A percentile compares a stretch with the other conserved stretches of the same genome.
Conservation (phyloP, 2,888 invertebrate genomes). For the Caenorhabditis uteleia region DNA sequence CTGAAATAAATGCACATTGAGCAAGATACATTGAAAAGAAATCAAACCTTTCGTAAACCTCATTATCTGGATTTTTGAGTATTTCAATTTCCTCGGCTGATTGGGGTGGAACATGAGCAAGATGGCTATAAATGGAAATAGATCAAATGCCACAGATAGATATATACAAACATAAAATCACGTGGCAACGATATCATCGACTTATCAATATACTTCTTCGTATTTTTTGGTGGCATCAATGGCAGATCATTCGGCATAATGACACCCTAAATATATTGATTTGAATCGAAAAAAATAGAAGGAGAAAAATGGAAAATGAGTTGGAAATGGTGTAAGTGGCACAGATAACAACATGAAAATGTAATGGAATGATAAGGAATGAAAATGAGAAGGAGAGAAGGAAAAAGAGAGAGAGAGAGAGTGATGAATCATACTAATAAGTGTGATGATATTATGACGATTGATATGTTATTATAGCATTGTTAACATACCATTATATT, state of each 20-base stretch:
- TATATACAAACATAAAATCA: conserved; percentile 14
- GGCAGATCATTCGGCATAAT: conserved; percentile 28
- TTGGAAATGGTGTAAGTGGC: not conserved
- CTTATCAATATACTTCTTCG: conserved; percentile 26
- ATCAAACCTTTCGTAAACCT: conserved; percentile 17
- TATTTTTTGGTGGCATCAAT: conserved; percentile 24
- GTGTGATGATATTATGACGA: no score
- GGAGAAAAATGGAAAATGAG: not conserved
- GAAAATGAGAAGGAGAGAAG: not conserved
- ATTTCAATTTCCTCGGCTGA: conserved; percentile 13
- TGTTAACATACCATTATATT: no score
- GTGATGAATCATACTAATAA: no score
- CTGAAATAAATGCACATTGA: conserved; percentile 11
- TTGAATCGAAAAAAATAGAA: not conserved
- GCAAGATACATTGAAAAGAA: conserved; percentile 2
- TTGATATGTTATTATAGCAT: no score
- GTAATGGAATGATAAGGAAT: not conserved
- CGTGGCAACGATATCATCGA: conserved; percentile 25
- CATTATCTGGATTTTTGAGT: conserved; percentile 20
- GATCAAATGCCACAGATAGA: no score
- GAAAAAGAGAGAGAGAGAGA: no score
- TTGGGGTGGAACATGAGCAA: conserved; percentile 22
- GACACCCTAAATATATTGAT: not conserved
- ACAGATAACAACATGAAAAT: not conserved
- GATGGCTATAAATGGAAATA: conserved; percentile 14